Evolutionary conservation across 2,113 vertebrate genomes (phyloP), one percentile per base, ranked within the genome.

Genomic region (Triplophysa rosa): DNA sequence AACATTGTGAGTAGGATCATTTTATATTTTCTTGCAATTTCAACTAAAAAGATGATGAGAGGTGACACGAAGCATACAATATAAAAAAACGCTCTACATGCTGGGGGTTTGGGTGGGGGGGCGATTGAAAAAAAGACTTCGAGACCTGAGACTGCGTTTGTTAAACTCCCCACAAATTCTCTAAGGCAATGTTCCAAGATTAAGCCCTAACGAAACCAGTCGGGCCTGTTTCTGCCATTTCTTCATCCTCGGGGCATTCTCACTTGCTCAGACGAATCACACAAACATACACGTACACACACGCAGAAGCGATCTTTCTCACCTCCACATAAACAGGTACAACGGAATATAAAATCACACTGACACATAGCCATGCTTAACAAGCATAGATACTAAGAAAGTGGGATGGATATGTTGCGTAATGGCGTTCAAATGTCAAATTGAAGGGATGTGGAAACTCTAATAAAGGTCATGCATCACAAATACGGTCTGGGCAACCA

Each of bases 131-230:
- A 33, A 71, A 56, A 71, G 89, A 82, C 70, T 56, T n/a, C n/a
- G n/a, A n/a, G 64, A 84, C 49, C 78, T 56, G 80, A 88, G 89
- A 87, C 87, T 83, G 37, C 65, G 77, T 81, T 87, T 86, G 83
- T 73, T 86, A 83, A 85, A 81, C 83, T 86, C 83, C 69, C 84
- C 84, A 86, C 61, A 64, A 72, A 87, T 90, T 89, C 88, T 87
- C 88, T 63, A 68, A 84, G 87, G 86, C 84, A 75, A 81, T 75
- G 88, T 86, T 86, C 84, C 78, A 70, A 87, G 88, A 89, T 88
- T 86, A 89, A 82, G 80, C 85, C 82, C 67, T 49, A 77, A 65
- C 12, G 23, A 88, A 91, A 91, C 88, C 87, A 75, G 90, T 90
- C 85, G 70, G 84, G 87, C 87, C 84, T 49, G 88, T 87, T 91